Percentiles rank a stretch among this genome's conserved stretches.
These are phyloP conservation scores for Linnaemya vulpina DNA, from an alignment of 2,888 invertebrate genomes.

Conservation along the genomic window DNA sequence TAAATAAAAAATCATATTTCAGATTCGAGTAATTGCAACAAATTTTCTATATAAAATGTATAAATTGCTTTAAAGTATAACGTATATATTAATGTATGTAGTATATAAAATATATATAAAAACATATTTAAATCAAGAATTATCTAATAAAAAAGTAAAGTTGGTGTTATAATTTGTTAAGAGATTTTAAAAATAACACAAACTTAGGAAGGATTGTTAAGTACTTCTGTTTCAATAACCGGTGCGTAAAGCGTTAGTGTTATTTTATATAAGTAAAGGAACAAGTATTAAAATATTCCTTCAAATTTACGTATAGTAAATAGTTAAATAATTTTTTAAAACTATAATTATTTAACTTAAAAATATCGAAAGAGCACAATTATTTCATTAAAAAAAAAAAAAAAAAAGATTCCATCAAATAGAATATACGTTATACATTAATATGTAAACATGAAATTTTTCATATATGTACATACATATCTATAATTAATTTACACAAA, in stretches of 20 bases:
- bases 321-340: slow-evolving; percentile 62
- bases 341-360: slow-evolving; percentile 66
- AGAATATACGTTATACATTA: slow-evolving; percentile 67
- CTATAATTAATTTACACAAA: slow-evolving; percentile 28
- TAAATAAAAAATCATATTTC: slow-evolving; percentile 64
- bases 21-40: slow-evolving; percentile 60
- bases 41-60: slow-evolving; percentile 39
- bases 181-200: slow-evolving; percentile 59
- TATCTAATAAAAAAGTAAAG: slow-evolving; percentile 38
- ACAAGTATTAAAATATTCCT: slow-evolving; percentile 33
- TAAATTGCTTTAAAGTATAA: slow-evolving; percentile 61
- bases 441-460: slow-evolving; percentile 2
- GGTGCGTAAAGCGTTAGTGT: slow-evolving; percentile 66
- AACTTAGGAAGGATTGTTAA: slow-evolving; percentile 42
- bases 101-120: slow-evolving; percentile 15
- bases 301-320: slow-evolving; percentile 25
- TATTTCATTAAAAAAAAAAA: slow-evolving; percentile 40
- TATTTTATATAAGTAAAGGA: slow-evolving; percentile 35
- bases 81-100: slow-evolving; percentile 45
- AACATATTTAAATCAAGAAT: slow-evolving; percentile 38
- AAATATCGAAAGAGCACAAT: slow-evolving; percentile 43
- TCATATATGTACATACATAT: neutral
- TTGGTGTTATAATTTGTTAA: slow-evolving; percentile 56
- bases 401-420: slow-evolving; percentile 34
- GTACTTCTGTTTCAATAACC: slow-evolving; percentile 12